Evolutionary conservation across 53 echinoderm and acorn worm species (phyloP), one percentile per base, ranked within the genome.

Genomic region (Henricia sp.): DNA sequence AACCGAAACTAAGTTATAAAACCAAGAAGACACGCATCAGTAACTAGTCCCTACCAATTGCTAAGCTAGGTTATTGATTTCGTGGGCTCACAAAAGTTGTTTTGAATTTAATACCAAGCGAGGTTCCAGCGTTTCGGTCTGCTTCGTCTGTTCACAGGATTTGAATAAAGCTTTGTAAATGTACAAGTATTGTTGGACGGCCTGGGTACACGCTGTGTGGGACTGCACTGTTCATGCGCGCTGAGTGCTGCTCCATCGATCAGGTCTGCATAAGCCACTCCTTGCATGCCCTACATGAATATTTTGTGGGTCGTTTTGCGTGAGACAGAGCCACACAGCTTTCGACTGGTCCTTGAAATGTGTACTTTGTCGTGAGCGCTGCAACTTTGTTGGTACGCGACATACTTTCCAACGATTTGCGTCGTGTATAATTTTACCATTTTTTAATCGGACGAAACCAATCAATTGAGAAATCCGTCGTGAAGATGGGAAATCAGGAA

Each of bases 401-500:
- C 65, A 64, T 20, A 46, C 50, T 80, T 33, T 3, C 33, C 12
- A 26, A 27, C 48, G 37, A 20, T 43, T 32, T 30, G 58, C 38
- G 62, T 80, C 50, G 28, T 50, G 11, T 43, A 80, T 43, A 80
- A 80, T 64, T 63, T 63, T 54, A n/a, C 19, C 14, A 10, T 46
- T n/a, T 54, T 54, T 10, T 21, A 71, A 73, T 73, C 73, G 73
- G 73, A 73, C 52, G 34, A 29, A 50, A 25, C 28, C 39, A 32
- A 33, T n/a, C n/a, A 63, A 16, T 36, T 11, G 59, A 56, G 76
- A 3, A 37, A 76, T 52, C 56, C 52, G 43, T 28, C 14, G 16
- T 20, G 20, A 82, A 80, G 52, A 95, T 95, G 95, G 95, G 95
- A 65, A 95, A 95, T 73, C 90, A 92, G 76, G 85, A 83, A 78